These are phyloP conservation scores for Phalacrocorax pelagicus DNA, from an alignment of 2,113 vertebrate species.

Conservation along the genomic window DNA sequence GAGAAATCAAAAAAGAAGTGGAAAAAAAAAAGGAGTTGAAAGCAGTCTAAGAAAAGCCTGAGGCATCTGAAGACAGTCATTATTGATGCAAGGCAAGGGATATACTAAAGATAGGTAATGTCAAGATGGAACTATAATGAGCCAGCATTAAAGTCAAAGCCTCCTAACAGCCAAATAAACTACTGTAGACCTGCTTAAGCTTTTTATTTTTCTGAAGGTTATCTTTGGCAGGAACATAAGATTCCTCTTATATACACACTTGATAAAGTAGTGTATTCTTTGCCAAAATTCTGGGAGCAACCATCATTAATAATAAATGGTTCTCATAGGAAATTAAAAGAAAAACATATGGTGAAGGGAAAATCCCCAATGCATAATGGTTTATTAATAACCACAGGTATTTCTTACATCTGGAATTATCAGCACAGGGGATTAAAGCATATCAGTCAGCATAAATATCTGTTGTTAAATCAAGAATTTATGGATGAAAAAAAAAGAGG, in stretches of 20 bases:
- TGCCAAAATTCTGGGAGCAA: not conserved
- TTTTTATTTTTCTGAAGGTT: constrained; percentile 7
- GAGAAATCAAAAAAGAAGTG: not conserved
- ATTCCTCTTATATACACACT: not conserved
- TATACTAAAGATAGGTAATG: not conserved
- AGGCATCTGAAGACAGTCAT: constrained; percentile 2
- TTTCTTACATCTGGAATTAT: not conserved
- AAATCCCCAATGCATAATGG: not conserved
- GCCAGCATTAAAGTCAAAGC: not conserved
- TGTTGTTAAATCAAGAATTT: not conserved
- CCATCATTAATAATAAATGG: not conserved
- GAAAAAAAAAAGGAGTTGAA: not conserved
- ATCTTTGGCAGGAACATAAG: not conserved
- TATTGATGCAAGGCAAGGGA: not conserved
- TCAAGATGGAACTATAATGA: not conserved
- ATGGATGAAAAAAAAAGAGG: not conserved
- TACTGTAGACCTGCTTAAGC: not conserved
- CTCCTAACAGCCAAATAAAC: not conserved
- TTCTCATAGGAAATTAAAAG: not conserved
- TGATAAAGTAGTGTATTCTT: not conserved
- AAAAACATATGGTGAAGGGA: not conserved
- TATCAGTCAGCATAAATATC: not conserved
- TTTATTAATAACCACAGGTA: not conserved
- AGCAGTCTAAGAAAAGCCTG: constrained; percentile 18
- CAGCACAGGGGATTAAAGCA: not conserved